A percentile compares a stretch with the other conserved stretches of the same genome.
Conservation (phyloP, 2,888 invertebrate genomes). For the Halictus ligatus region DNA sequence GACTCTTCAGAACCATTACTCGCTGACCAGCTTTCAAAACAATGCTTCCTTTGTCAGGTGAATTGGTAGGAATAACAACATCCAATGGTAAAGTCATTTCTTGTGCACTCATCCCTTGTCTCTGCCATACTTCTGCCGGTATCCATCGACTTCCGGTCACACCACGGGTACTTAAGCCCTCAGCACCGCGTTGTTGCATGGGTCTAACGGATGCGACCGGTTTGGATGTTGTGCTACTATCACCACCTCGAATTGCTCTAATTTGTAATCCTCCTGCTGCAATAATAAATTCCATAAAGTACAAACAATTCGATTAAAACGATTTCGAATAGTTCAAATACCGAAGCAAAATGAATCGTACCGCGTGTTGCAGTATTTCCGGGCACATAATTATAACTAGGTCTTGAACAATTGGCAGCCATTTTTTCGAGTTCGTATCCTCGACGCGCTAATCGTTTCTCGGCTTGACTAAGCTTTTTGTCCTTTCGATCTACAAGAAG, state of each 20-base stretch:
- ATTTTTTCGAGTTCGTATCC: conserved; percentile 98
- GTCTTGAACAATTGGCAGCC: conserved; percentile 88
- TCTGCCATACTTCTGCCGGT: conserved; percentile 95
- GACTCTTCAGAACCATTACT: conserved; percentile 97
- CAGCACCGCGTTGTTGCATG: conserved; percentile 88
- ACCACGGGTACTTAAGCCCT: conserved; percentile 85
- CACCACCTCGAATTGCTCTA: conserved; percentile 86
- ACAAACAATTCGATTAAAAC: neutral
- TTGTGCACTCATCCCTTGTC: conserved; percentile 97
- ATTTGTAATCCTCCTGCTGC: conserved; percentile 85
- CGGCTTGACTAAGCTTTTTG: conserved; percentile 96
- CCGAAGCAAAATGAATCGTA: conserved; percentile 56
- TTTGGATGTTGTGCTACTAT: conserved; percentile 87
- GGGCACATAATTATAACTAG: conserved; percentile 85
- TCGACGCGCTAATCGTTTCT: conserved; percentile 96
- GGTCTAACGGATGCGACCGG: conserved; percentile 91
- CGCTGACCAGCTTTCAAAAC: conserved; percentile 97
- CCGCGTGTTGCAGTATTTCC: conserved; percentile 83
- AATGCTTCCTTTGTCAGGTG: conserved; percentile 94
- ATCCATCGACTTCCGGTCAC: conserved; percentile 89
- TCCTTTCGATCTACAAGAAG: conserved; percentile 97
- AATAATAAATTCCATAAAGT: conserved; percentile 58
- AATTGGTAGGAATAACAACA: conserved; percentile 96
- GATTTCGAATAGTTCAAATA: conserved; percentile 6
- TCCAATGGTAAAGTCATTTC: conserved; percentile 97